These are phyloP conservation scores for Mormyrops attenuatus DNA, from an alignment of 2,797 vertebrate species.

Conservation along the genomic window DNA sequence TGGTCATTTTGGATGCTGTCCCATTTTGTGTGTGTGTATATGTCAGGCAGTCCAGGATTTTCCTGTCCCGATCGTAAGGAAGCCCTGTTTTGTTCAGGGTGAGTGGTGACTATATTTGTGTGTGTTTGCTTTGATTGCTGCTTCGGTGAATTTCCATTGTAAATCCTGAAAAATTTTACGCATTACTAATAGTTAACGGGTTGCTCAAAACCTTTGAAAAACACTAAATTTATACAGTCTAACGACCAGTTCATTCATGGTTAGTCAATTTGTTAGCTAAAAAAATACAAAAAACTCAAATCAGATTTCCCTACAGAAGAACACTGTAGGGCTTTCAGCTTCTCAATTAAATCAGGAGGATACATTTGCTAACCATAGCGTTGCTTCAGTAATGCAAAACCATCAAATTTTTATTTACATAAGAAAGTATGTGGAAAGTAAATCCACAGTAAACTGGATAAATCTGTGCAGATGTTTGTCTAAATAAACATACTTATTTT, in stretches of 20 bases:
- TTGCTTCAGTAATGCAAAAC: background rate
- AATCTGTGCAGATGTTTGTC: background rate
- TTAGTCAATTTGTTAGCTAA: background rate
- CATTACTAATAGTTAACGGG: background rate
- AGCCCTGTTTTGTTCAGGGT: conserved; percentile 27
- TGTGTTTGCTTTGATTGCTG: background rate
- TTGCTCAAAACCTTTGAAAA: background rate
- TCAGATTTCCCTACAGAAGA: background rate
- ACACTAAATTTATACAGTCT: background rate
- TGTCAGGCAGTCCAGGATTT: conserved; percentile 58
- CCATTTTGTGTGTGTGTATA: background rate
- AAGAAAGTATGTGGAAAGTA: background rate
- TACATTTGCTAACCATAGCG: background rate
- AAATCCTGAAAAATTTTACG: background rate
- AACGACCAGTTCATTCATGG: background rate
- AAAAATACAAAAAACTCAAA: background rate
- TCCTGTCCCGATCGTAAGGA: conserved; percentile 56
- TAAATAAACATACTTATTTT: background rate
- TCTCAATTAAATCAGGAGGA: background rate
- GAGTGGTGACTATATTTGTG: background rate
- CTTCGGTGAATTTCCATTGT: background rate
- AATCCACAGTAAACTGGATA: background rate
- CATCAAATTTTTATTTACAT: background rate
- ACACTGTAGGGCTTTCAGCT: background rate
- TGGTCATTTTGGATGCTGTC: background rate